These are phyloP conservation scores for Calidris pygmaea DNA, from an alignment of 2,113 vertebrate genomes.

Conservation along the genomic window DNA sequence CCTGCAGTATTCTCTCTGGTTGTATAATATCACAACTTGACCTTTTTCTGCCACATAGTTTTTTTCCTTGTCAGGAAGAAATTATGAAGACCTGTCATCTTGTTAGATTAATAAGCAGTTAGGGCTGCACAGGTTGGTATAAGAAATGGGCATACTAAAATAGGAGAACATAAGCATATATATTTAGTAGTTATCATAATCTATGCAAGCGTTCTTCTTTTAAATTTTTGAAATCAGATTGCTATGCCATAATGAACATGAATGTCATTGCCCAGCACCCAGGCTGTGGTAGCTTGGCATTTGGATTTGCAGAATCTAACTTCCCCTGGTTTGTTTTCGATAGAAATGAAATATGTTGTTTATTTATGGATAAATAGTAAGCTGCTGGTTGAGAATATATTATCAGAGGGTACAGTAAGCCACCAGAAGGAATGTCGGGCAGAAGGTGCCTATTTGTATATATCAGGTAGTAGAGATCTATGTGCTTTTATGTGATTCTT, in stretches of 20 bases:
- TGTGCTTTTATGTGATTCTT: background rate
- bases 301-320: background rate
- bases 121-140: background rate
- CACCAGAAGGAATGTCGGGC: background rate
- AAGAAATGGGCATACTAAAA: background rate
- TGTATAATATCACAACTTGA: conserved; percentile 24
- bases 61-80: conserved; percentile 6
- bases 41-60: background rate
- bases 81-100: background rate
- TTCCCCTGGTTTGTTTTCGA: background rate
- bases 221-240: background rate
- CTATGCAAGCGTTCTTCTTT: background rate
- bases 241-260: background rate
- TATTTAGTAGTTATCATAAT: background rate
- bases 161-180: background rate
- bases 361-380: background rate
- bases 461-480: background rate
- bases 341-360: background rate
- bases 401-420: background rate
- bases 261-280: background rate
- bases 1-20: background rate
- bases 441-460: background rate
- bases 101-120: background rate
- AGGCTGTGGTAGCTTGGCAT: background rate
- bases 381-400: background rate